phyloP scores from a whole-genome alignment of 2,797 vertebrate genomes.

The Gymnopithys bicolor region DNA sequence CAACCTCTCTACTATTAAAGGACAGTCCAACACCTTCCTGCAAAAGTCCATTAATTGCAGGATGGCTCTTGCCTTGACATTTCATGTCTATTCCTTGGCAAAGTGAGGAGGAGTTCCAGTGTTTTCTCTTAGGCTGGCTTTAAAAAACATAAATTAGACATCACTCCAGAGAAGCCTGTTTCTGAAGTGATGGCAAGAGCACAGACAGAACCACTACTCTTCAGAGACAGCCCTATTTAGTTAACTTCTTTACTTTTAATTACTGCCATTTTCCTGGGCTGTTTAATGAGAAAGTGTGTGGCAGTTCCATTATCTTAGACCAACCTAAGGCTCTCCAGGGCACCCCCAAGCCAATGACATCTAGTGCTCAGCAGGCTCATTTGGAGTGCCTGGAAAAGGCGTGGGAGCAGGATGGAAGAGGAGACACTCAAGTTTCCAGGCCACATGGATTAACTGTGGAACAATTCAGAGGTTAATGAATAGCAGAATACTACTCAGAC shows the following conservation, averaged over 20 bases:
- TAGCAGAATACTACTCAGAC: neutral
- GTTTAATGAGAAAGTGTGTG: neutral
- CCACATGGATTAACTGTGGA: neutral
- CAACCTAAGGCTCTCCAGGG: neutral
- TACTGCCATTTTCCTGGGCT: conserved; percentile 1
- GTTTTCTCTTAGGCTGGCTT: neutral
- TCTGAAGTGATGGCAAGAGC: neutral
- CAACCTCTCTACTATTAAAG: neutral
- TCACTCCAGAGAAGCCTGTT: neutral
- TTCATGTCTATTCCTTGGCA: neutral
- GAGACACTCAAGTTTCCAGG: neutral
- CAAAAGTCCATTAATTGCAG: neutral
- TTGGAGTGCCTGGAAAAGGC: neutral
- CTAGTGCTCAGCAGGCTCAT: neutral
- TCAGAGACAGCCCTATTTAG: conserved; percentile 31
- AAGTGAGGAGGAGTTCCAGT: neutral
- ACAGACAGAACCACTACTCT: neutral
- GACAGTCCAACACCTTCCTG: neutral
- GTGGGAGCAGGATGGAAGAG: neutral
- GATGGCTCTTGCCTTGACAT: neutral
- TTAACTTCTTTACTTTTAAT: conserved; percentile 28
- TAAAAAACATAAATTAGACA: neutral
- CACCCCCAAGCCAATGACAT: neutral
- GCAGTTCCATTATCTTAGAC: neutral
- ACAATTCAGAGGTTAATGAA: conserved; percentile 3